phyloP scores from a whole-genome alignment of 2,888 invertebrate species.

The Arenicola marina region DNA sequence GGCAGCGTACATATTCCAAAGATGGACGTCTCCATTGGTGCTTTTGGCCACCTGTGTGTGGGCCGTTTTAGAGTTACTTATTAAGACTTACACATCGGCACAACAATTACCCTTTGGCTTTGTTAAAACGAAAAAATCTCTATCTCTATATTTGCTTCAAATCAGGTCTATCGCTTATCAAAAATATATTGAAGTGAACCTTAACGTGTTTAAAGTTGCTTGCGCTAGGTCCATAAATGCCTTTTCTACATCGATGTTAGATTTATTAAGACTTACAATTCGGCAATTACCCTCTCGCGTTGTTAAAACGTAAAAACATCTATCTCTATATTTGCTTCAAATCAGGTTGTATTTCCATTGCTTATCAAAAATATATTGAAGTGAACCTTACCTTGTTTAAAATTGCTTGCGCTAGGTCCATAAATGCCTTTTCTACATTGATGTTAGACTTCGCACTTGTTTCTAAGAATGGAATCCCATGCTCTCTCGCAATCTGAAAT shows the following conservation, averaged over 20 bases:
- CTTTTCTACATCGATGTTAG: conserved; percentile 93
- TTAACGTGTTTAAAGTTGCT: conserved; percentile 84
- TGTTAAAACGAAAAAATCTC: not conserved
- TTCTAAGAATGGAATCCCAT: conserved; percentile 95
- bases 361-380: too few relatives aligned
- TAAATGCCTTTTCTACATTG: conserved; percentile 95
- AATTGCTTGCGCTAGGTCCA: conserved; percentile 91
- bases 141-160: not conserved
- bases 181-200: not conserved
- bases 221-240: conserved; percentile 94
- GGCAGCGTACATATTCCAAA: too few relatives aligned
- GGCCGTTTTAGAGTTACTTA: too few relatives aligned
- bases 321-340: not conserved
- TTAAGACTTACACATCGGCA: too few relatives aligned
- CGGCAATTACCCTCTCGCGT: too few relatives aligned
- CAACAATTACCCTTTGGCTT: too few relatives aligned
- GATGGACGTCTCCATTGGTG: too few relatives aligned
- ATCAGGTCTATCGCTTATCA: too few relatives aligned
- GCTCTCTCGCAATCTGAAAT: conserved; percentile 87
- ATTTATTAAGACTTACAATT: too few relatives aligned
- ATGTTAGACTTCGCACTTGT: conserved; percentile 97
- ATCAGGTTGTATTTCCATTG: too few relatives aligned
- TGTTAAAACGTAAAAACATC: not conserved
- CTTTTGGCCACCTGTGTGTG: too few relatives aligned
- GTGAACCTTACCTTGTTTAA: conserved; percentile 73